phyloP scores from a whole-genome alignment of 2,888 invertebrate species.

The Drosophila merina region DNA sequence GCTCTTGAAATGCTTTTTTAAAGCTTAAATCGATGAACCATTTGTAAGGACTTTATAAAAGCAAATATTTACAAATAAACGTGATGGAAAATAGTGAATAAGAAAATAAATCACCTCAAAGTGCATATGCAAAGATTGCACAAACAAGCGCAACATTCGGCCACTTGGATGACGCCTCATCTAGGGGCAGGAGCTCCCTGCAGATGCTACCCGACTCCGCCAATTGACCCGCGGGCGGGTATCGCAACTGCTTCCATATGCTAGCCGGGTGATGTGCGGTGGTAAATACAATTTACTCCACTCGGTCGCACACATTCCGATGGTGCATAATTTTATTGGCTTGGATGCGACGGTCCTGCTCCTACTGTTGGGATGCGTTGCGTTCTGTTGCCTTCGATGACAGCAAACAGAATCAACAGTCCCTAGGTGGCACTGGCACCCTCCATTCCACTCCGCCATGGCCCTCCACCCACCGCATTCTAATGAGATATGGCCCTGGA shows the following conservation, averaged over 20 bases:
- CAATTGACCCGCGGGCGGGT: conserved; percentile 67
- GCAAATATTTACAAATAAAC: too few relatives aligned
- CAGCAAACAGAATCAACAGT: conserved; percentile 68
- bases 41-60: too few relatives aligned
- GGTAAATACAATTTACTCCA: conserved; percentile 75
- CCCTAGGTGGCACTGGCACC: conserved; percentile 24
- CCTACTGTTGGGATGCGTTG: conserved; percentile 29
- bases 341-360: conserved; percentile 19
- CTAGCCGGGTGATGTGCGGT: conserved; percentile 40
- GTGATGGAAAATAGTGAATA: not conserved
- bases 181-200: conserved; percentile 7
- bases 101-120: not conserved
- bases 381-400: conserved; percentile 43
- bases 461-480: conserved; percentile 19
- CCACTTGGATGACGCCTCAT: conserved; percentile 28
- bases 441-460: not conserved
- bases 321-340: conserved; percentile 77
- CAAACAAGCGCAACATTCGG: conserved; percentile 38
- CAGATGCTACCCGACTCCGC: conserved; percentile 21
- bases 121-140: conserved; percentile 3
- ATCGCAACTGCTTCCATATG: conserved; percentile 37
- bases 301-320: conserved; percentile 68
- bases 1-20: not conserved
- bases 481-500: conserved; percentile 50
- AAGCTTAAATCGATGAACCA: not conserved